phyloP scores from a whole-genome alignment of 2,113 vertebrate species.

The Corythornis madagascariensis region DNA sequence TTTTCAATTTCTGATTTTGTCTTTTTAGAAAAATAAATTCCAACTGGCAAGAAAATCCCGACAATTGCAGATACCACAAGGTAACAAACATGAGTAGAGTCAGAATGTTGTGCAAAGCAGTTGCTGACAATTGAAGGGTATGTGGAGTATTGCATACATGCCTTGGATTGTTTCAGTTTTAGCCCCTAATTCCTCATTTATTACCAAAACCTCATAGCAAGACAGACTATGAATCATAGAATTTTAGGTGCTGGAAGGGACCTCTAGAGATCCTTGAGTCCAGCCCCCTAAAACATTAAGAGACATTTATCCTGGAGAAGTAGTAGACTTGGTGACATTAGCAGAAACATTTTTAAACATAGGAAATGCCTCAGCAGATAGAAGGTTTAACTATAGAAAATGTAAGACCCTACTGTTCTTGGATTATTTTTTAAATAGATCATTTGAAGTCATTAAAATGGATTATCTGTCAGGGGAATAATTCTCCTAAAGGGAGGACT shows the following conservation, averaged over 20 bases:
- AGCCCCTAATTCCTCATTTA: neutral
- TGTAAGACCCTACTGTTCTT: neutral
- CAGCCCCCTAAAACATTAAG: neutral
- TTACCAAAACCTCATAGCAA: neutral
- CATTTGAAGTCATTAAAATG: neutral
- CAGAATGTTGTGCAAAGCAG: neutral
- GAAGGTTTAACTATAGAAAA: neutral
- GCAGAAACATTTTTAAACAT: neutral
- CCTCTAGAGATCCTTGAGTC: too few relatives aligned
- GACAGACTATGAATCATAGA: neutral
- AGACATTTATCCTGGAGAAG: neutral
- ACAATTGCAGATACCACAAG: neutral
- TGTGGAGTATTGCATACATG: neutral
- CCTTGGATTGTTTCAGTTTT: neutral
- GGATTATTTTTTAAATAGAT: neutral
- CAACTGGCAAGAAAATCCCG: neutral
- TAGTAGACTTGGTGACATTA: neutral
- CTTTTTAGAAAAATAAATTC: neutral
- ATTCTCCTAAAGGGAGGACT: neutral
- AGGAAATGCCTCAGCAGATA: neutral
- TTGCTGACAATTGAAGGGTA: neutral
- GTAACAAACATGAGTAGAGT: neutral
- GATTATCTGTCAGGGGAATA: neutral
- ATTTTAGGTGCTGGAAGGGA: too few relatives aligned
- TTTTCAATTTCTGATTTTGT: neutral